phyloP scores from a whole-genome alignment of 1,140 invertebrate genomes.

The Octopus bimaculoides region DNA sequence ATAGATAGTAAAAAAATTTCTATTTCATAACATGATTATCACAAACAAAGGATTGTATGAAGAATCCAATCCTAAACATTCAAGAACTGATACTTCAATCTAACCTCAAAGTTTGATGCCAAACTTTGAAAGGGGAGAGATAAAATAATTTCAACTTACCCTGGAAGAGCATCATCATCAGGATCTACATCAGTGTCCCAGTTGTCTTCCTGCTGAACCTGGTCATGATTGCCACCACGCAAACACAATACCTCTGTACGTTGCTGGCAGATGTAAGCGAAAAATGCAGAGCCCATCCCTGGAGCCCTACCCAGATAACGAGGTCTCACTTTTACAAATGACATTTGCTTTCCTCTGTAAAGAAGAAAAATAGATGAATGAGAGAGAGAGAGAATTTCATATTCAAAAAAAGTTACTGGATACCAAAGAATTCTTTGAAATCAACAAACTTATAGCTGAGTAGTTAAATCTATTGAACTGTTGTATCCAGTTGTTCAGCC shows the following conservation, averaged over 20 bases:
- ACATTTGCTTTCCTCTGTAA: constrained; percentile 45
- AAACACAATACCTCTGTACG: constrained; percentile 40
- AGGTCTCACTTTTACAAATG: constrained; percentile 62
- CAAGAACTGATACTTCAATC: neutral
- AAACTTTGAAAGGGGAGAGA: neutral
- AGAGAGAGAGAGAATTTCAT: too few relatives aligned
- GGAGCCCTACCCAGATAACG: constrained; percentile 62
- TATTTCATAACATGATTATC: too few relatives aligned
- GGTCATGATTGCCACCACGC: constrained; percentile 31
- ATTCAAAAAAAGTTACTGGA: too few relatives aligned
- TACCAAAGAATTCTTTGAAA: too few relatives aligned
- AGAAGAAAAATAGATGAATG: constrained; percentile 14
- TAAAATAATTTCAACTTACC: neutral
- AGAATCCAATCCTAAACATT: neutral
- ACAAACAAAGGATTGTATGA: neutral
- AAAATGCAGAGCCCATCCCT: constrained; percentile 49
- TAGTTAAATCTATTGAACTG: too few relatives aligned
- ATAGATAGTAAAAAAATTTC: too few relatives aligned
- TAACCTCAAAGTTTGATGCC: neutral
- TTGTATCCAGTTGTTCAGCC: too few relatives aligned
- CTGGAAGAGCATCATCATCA: constrained; percentile 31
- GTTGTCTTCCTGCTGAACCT: constrained; percentile 13
- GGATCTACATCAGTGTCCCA: constrained; percentile 21
- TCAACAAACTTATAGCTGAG: too few relatives aligned
- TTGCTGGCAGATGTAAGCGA: constrained; percentile 23